Evolutionary conservation across 2,797 vertebrate genomes (phyloP).

Genomic region (Peromyscus attwateri): DNA sequence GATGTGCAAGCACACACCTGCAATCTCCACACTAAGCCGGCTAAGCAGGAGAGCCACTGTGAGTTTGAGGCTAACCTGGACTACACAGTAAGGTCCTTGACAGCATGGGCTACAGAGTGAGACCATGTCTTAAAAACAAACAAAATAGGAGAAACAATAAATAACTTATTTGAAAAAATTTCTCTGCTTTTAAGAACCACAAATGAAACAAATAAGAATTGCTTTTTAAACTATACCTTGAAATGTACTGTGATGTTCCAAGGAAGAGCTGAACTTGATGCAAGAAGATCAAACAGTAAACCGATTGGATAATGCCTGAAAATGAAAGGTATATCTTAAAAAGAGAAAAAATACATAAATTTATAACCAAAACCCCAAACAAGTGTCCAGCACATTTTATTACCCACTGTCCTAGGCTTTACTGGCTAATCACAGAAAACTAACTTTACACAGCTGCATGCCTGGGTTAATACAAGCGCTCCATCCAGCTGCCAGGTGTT

Average conservation of each 20-base stretch:
- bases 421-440: slow-evolving; percentile 20
- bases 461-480: background rate
- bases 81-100: background rate
- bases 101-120: background rate
- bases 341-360: slow-evolving; percentile 62
- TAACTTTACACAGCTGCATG: background rate
- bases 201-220: slow-evolving; percentile 86
- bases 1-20: background rate
- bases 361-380: slow-evolving; percentile 63
- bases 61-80: background rate
- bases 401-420: slow-evolving; percentile 27
- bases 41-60: too few species aligned
- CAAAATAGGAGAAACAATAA: background rate
- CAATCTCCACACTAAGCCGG: background rate
- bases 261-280: slow-evolving; percentile 95
- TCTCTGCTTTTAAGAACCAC: slow-evolving; percentile 63
- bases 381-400: slow-evolving; percentile 40
- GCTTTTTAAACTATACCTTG: slow-evolving; percentile 94
- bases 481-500: slow-evolving; percentile 23
- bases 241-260: slow-evolving; percentile 99
- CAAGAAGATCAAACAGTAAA: slow-evolving; percentile 98
- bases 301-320: slow-evolving; percentile 98
- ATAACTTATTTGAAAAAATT: background rate
- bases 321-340: slow-evolving; percentile 79
- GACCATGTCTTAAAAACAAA: background rate